Conservation (phyloP, 1,140 invertebrate species). For the Heliconius hermathena region DNA sequence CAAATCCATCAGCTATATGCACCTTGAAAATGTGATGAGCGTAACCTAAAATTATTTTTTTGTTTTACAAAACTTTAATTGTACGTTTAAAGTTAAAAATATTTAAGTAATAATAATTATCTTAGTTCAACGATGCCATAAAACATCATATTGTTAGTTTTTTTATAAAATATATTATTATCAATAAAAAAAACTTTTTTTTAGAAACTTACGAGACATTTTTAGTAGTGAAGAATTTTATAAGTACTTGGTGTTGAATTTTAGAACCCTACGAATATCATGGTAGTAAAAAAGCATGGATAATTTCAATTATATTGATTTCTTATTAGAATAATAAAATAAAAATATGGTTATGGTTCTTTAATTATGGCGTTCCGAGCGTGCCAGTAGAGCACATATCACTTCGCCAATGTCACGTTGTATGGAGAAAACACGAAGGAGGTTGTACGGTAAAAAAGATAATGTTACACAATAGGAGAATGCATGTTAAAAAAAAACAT, state of each 20-base stretch:
- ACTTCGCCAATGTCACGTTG: too few relatives aligned
- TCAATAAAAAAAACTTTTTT: too few relatives aligned
- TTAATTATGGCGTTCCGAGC: too few relatives aligned
- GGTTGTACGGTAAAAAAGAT: too few relatives aligned
- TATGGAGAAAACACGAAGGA: too few relatives aligned
- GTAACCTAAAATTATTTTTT: slow-evolving; percentile 32
- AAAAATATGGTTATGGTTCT: too few relatives aligned
- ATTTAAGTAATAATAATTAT: background rate
- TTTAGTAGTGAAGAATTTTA: background rate
- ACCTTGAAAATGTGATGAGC: slow-evolving; percentile 45
- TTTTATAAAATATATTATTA: too few relatives aligned
- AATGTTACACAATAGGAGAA: too few relatives aligned
- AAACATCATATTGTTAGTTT: background rate
- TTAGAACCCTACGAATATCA: background rate
- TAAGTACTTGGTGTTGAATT: background rate
- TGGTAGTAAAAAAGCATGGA: background rate
- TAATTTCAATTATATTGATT: background rate
- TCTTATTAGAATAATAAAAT: background rate
- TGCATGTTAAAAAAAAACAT: too few relatives aligned
- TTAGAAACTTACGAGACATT: background rate
- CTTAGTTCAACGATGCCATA: background rate
- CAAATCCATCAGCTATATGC: slow-evolving; percentile 67
- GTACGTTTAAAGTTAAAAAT: background rate
- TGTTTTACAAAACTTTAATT: background rate
- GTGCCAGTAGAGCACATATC: too few relatives aligned